Evolutionary conservation across 2,113 vertebrate species (phyloP), one percentile per base, ranked within the genome.

Genomic region (Nothoprocta pentlandii): DNA sequence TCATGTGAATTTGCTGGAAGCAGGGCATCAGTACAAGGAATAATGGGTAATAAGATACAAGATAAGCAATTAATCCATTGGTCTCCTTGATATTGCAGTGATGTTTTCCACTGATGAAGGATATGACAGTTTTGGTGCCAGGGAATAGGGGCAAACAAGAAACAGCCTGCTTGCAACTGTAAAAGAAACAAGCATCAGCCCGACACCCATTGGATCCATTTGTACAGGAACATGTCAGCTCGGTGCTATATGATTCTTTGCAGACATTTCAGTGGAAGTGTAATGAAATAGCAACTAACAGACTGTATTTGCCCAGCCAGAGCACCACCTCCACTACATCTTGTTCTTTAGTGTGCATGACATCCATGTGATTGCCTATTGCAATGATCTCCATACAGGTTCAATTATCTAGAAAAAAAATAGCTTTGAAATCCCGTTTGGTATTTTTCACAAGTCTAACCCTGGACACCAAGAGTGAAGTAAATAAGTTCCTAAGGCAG

Each of bases 311-410:
- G 2, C 36, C 41, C 8, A 23, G 41, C 12, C 32, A 58, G 62
- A 36, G 28, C 67, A 59, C 62, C 39, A 84, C 16, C 42, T 42
- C 36, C 0, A 0, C 66, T 59, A 23, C 2, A 0, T 80, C 69
- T 76, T 59, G 9, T 61, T 88, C n/a, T 51, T 76, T 47, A 54
- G 21, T 25, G 56, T 69, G 54, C 28, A 32, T 59, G 63, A 7
- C 36, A 16, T n/a, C 42, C 1, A 0, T 36, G 17, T 21, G 59
- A 56, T 4, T 88, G 44, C n/a, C 25, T 66, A 25, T 85, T 80
- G 46, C 41, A 76, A 39, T 30, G 44, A 22, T 25, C 25, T 70
- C 68, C 51, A 21, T 21, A 26, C 15, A n/a, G 69, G 54, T 76
- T 66, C n/a, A 28, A 39, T 10, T 4, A 42, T 30, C 44, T 36